Conservation (phyloP, 2,888 invertebrate species). For the Amblyteles armatorius region DNA sequence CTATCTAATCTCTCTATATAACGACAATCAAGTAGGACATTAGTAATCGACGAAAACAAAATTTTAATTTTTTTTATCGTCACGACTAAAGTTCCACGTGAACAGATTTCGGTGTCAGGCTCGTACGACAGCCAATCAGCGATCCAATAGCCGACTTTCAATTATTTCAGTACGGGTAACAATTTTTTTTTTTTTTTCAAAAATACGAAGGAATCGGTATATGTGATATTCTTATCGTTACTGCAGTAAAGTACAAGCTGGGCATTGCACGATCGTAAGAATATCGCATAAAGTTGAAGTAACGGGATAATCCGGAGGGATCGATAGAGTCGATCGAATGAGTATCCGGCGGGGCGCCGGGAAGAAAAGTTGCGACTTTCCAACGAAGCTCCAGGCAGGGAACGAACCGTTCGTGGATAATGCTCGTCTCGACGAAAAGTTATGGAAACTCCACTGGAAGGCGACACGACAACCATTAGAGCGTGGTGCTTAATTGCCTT, state of each 20-base stretch:
- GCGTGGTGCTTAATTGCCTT: not conserved
- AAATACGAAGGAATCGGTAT: not conserved
- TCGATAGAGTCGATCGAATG: slow-evolving; percentile 22
- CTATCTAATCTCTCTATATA: not conserved
- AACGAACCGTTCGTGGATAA: not conserved
- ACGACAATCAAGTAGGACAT: not conserved
- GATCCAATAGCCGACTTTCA: not conserved
- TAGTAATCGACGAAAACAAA: not conserved
- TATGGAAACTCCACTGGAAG: slow-evolving; percentile 1
- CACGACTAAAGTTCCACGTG: not conserved
- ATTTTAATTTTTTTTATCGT: not conserved
- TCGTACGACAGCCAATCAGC: not conserved
- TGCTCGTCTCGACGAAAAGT: not conserved
- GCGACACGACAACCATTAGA: slow-evolving; percentile 14
- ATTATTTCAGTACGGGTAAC: not conserved
- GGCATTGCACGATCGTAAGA: slow-evolving; percentile 50
- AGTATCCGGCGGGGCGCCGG: not conserved
- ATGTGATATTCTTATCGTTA: slow-evolving; percentile 36
- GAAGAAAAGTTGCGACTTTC: not conserved
- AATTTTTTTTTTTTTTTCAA: not conserved
- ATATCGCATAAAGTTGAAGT: slow-evolving; percentile 20
- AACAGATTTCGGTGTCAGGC: not conserved
- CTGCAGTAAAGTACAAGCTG: slow-evolving; percentile 49
- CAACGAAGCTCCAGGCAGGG: not conserved
- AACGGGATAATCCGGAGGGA: slow-evolving; percentile 35